A percentile compares a stretch with the other conserved stretches of the same genome.
Evolutionary conservation across 2,888 invertebrate genomes (phyloP).

Genomic region (Drosophila recens): DNA sequence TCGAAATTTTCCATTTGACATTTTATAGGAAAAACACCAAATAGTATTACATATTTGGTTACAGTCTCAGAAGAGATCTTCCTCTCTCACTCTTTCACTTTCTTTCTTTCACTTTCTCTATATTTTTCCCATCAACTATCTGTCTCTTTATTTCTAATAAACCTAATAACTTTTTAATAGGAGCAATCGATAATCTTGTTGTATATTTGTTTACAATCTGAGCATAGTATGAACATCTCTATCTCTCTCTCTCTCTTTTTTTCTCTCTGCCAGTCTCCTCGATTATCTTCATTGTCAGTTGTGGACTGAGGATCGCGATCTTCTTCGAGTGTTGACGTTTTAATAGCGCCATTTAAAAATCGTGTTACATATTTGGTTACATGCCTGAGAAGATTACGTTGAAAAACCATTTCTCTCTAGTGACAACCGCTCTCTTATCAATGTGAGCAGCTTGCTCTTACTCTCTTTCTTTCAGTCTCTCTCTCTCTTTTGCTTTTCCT

Average conservation of each 20-base stretch:
- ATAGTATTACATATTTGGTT: neutral
- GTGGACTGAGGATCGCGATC: neutral
- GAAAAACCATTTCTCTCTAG: neutral
- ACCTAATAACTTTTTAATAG: neutral
- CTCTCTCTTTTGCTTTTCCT: neutral
- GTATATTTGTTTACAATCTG: neutral
- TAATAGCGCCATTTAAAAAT: neutral
- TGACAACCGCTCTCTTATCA: slow-evolving; percentile 38
- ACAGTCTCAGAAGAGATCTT: neutral
- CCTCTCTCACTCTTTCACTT: neutral
- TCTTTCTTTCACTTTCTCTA: neutral
- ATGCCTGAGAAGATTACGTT: neutral
- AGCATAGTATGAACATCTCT: neutral
- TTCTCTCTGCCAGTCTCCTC: neutral
- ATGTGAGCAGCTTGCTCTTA: slow-evolving; percentile 16
- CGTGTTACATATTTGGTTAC: slow-evolving; percentile 7
- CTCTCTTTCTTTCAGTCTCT: neutral
- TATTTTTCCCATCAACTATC: neutral
- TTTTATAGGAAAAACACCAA: slow-evolving; percentile 6
- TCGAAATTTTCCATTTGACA: slow-evolving; percentile 4
- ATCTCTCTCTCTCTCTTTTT: neutral
- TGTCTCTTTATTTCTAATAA: neutral
- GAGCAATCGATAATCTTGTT: neutral
- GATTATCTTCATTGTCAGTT: neutral
- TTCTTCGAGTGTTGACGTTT: neutral